Conservation (phyloP, 2,113 vertebrate species). For the Melanotaenia duboulayi region DNA sequence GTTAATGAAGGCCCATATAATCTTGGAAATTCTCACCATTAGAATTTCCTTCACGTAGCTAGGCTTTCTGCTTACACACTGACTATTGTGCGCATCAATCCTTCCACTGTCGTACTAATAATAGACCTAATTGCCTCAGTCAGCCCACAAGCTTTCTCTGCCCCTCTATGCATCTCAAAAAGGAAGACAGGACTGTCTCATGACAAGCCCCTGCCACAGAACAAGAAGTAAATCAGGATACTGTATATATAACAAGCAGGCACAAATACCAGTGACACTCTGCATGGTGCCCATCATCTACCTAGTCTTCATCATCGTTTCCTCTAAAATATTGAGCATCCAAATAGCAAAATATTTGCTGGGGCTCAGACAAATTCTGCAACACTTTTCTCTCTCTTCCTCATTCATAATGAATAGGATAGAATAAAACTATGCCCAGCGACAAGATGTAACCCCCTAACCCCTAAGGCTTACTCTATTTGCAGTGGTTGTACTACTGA, state of each 20-base stretch:
- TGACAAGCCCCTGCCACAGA: constrained; percentile 67
- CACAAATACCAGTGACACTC: constrained; percentile 64
- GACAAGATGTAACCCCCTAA: constrained; percentile 63
- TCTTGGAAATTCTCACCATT: constrained; percentile 89
- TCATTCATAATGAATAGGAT: constrained; percentile 76
- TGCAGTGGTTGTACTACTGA: constrained; percentile 26
- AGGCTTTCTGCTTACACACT: constrained; percentile 85
- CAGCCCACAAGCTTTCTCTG: constrained; percentile 79
- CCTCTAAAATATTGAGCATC: constrained; percentile 78
- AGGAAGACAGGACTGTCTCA: constrained; percentile 63
- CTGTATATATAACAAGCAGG: constrained; percentile 65
- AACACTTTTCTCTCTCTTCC: constrained; percentile 36
- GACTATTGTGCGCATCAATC: constrained; percentile 88
- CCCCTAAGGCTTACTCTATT: constrained; percentile 64
- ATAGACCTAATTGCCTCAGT: constrained; percentile 87
- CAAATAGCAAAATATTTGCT: constrained; percentile 80
- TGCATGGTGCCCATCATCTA: constrained; percentile 70
- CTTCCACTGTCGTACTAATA: constrained; percentile 86
- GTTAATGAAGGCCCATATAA: constrained; percentile 96
- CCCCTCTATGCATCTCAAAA: constrained; percentile 75
- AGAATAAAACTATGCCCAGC: constrained; percentile 72
- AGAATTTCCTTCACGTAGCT: constrained; percentile 89
- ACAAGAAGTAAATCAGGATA: constrained; percentile 60
- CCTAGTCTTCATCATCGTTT: constrained; percentile 65
- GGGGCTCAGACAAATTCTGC: constrained; percentile 52